A percentile compares a stretch with the other conserved stretches of the same genome.
Evolutionary conservation across 2,888 invertebrate genomes (phyloP).

Genomic region (Clitarchus hookeri): DNA sequence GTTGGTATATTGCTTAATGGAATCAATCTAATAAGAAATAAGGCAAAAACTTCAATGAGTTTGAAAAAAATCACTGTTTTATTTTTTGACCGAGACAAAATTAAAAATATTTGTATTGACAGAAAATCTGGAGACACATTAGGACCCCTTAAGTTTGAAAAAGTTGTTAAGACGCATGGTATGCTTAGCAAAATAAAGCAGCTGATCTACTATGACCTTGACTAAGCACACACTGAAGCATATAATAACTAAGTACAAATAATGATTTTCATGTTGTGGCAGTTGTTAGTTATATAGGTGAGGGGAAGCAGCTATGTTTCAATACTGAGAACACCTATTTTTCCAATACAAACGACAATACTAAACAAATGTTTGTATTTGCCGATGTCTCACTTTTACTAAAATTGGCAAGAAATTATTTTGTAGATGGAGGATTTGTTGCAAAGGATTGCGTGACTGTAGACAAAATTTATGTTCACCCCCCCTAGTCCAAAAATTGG

Average conservation of each 20-base stretch:
- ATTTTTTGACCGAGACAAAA: not conserved
- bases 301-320: too few relatives aligned
- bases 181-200: too few relatives aligned
- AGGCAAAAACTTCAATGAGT: not conserved
- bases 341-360: too few relatives aligned
- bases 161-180: too few relatives aligned
- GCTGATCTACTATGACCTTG: too few relatives aligned
- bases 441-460: not conserved
- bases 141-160: not conserved
- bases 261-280: too few relatives aligned
- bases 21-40: not conserved
- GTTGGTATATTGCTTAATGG: not conserved
- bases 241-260: too few relatives aligned
- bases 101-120: not conserved
- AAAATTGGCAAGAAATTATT: not conserved
- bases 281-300: too few relatives aligned
- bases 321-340: too few relatives aligned
- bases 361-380: too few relatives aligned
- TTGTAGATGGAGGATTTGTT: not conserved
- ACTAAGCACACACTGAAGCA: not conserved
- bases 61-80: not conserved
- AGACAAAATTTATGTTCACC: not conserved
- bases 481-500: too few relatives aligned
- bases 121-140: not conserved
- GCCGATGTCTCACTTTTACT: not conserved